Evolutionary conservation across 2,113 vertebrate genomes (phyloP), one percentile per base, ranked within the genome.

Genomic region (Paramisgurnus dabryanus): DNA sequence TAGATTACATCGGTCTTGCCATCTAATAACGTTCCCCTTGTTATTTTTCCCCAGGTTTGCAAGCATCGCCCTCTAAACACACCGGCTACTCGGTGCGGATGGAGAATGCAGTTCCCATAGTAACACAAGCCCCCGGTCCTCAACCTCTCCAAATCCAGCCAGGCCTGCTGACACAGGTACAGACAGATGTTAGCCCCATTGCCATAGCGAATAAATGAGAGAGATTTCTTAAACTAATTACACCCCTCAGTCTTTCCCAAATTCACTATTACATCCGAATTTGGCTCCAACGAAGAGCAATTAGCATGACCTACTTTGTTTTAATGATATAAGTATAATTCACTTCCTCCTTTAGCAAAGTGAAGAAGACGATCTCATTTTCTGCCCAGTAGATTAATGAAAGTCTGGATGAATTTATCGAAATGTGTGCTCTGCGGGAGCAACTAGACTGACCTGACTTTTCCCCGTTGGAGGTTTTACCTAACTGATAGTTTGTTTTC

Each of bases 31-130:
- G 75, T 72, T 40, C 40, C 76, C n/a, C 6, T 49, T 82, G 34
- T 78, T 60, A 55, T 75, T 74, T 84, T 34, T 88, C 53, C 76
- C 76, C 89, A 99, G 98, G 98, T 78, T 90, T 99, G 82, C 98
- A 98, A 90, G 95, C 96, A 7, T 99, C 96, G 58, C 98, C 98
- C 71, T 96, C 97, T 72, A 99, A 99, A 91, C 98, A 98, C 65
- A 94, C 95, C 67, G 95, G 97, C 86, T 99, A 98, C 89, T 98
- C 98, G 0, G 96, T 99, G 87, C 93, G 96, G 80, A 97, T 99
- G 97, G 97, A 99, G 87, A 98, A 98, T 0, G 95, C 97, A 0
- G 96, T 99, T 90, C 98, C 98, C 88, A 97, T 99, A 86, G 97
- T 99, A 90, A 99, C 98, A 22, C 98, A 98, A 87, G 95, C 98